Percentiles rank a stretch among this genome's conserved stretches.
Conservation (phyloP, 2,113 vertebrate species). For the Actinemys pallida region DNA sequence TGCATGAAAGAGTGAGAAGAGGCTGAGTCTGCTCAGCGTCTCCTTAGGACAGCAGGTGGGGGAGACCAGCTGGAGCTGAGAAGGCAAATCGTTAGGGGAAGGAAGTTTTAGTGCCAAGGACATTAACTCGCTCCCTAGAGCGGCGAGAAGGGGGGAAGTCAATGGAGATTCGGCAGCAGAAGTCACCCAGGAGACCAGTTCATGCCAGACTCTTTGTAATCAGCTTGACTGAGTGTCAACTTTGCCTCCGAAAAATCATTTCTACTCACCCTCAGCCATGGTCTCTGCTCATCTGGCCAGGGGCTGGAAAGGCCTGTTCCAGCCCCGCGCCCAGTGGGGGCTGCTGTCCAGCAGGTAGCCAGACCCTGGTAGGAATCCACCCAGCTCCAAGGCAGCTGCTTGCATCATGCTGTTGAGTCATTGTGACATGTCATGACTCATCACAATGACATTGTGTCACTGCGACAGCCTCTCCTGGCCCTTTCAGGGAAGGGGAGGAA, state of each 20-base stretch:
- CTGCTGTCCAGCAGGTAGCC: background rate
- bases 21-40: too few relatives aligned
- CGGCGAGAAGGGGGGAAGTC: too few relatives aligned
- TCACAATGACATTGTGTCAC: background rate
- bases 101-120: too few relatives aligned
- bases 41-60: too few relatives aligned
- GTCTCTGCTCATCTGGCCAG: background rate
- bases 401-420: background rate
- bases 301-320: background rate
- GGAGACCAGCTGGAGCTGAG: too few relatives aligned
- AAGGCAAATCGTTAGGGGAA: too few relatives aligned
- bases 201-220: too few relatives aligned
- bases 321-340: background rate
- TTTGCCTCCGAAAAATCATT: rapidly evolving
- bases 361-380: background rate
- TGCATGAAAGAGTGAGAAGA: too few relatives aligned
- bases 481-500: background rate
- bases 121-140: too few relatives aligned
- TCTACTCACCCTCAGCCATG: background rate
- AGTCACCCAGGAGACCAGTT: too few relatives aligned
- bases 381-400: background rate
- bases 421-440: background rate
- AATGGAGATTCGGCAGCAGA: too few relatives aligned
- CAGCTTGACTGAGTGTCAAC: rapidly evolving
- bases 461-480: too few relatives aligned